Base-by-base conservation (phyloP, 2,113 vertebrate genomes). In the Garra rufa region DNA sequence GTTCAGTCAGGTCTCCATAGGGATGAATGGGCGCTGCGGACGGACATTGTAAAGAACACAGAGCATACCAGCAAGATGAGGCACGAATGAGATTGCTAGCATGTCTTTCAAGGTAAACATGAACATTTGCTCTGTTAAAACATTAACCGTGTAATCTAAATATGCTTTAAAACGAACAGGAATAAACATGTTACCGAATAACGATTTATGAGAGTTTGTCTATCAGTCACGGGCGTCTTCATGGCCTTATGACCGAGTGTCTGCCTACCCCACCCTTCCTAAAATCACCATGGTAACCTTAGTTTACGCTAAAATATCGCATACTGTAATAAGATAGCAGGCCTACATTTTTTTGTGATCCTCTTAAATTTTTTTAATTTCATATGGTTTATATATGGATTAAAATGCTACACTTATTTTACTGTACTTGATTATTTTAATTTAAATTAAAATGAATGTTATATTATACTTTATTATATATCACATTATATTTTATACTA, bases 71-170 rank as follows among this genome's bases (percentile, higher is more conserved):
- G 52, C 70, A 81, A 41, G 79, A 93, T 94, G 92, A 93, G 87
- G 92, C 91, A 89, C 89, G 84, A 76, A 14, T 94, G 90, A 93
- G 76, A 86, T 85, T 87, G 86, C 85, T 90, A 87, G 83, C 76
- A 94, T 95, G 94, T 95, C 94, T 87, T 94, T 95, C 76, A 95
- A 94, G 94, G 94, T 95, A 93, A 94, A 79, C 61, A 34, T 4
- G 21, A 50, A 28, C 34, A 38, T 73, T 30, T 52, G 30, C 61
- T 19, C 46, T 59, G 7, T 59, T 17, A 15, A 80, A 52, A 71
- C 15, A n/a, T 46, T 5, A 52, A 6, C 9, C 0, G 19, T 19
- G 11, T 15, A 8, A 34, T 30, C 63, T 52, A 17, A 15, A 48
- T 6, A 48, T 48, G 46, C 46, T 4, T 48, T 48, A 52, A 6